Conservation (phyloP, 30 jellyfish, hydroid and myxozoan species). For the Aurelia coerulea region DNA sequence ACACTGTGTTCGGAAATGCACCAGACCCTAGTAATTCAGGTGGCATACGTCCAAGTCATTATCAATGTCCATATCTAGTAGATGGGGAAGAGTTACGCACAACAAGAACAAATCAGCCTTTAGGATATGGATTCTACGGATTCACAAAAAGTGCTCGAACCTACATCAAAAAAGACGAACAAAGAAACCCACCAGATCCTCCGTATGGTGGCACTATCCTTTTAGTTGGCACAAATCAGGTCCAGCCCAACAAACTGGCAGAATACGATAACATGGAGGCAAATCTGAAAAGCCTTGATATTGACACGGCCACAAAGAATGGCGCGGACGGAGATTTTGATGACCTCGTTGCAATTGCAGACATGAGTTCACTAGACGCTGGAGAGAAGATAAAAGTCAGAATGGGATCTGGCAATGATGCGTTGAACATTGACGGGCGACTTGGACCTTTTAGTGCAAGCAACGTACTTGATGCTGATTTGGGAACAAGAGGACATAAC, state of each 20-base stretch:
- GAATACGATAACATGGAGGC: neutral
- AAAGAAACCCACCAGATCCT: neutral
- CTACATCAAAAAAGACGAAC: neutral
- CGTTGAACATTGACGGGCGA: slow-evolving; percentile 32
- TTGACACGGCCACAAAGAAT: neutral
- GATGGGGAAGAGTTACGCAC: neutral
- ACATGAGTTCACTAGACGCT: neutral
- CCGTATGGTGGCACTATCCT: neutral
- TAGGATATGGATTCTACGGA: slow-evolving; percentile 4
- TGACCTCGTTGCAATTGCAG: slow-evolving; percentile 13
- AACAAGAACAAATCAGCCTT: neutral
- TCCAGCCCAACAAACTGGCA: neutral
- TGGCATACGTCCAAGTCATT: neutral
- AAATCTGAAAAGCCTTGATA: neutral
- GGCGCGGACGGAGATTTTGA: neutral
- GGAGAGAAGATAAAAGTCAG: slow-evolving; percentile 1
- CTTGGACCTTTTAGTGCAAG: neutral
- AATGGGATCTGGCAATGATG: slow-evolving; percentile 49
- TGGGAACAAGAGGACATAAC: slow-evolving; percentile 14
- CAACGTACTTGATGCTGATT: slow-evolving; percentile 24
- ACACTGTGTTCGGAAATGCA: neutral
- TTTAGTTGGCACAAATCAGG: slow-evolving; percentile 6
- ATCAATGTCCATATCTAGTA: slow-evolving; percentile 24
- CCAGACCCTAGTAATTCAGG: neutral
- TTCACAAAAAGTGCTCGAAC: slow-evolving; percentile 1